Base-by-base conservation (phyloP, 2,888 invertebrate species). In the Coremacera marginata region DNA sequence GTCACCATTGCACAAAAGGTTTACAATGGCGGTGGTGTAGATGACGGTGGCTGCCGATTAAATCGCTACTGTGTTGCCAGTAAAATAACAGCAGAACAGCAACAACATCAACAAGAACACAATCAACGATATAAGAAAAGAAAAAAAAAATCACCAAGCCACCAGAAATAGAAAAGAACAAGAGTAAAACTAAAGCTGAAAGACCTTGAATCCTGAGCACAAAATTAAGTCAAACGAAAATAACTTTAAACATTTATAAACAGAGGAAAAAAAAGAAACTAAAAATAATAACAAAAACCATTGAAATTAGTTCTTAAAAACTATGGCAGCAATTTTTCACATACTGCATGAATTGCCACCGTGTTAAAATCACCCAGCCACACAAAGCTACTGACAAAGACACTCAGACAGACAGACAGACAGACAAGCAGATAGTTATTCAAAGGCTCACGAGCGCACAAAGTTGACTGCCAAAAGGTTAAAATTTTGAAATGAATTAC, bases 41-140 rank as follows among this genome's bases (percentile, higher is more conserved):
- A 73, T 80, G 81, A 78, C 75, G 79, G 78, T 78, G 77, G 79
- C 77, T 72, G 80, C 79, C 80, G 81, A 81, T 81, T 81, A 81
- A 79, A 81, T 81, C 80, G 81, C 81, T 81, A 81, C 81, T 78
- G 81, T 80, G 72, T 77, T 72, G 51, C 65, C 51, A 34, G 70
- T 51, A 22, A 14, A 60, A 14, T 60, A 31, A 60, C 34, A 82
- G 82, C 80, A 78, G 75, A 77, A 70, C 19, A 62, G 27, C 78
- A 78, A 78, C 79, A 78, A 79, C 78, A 81, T 80, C 82, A 79
- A 78, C 67, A 65, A 67, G 16, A 82, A 82, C 80, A 77, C 14
- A 14, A 82, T 82, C 80, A 77, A 74, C 75, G 70, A 8, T 57
- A 81, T 76, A 81, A 80, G 81, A 78, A 78, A 81, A 81, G 27